These are phyloP conservation scores for Colinus virginianus DNA, from an alignment of 2,113 vertebrate species.

Conservation along the genomic window DNA sequence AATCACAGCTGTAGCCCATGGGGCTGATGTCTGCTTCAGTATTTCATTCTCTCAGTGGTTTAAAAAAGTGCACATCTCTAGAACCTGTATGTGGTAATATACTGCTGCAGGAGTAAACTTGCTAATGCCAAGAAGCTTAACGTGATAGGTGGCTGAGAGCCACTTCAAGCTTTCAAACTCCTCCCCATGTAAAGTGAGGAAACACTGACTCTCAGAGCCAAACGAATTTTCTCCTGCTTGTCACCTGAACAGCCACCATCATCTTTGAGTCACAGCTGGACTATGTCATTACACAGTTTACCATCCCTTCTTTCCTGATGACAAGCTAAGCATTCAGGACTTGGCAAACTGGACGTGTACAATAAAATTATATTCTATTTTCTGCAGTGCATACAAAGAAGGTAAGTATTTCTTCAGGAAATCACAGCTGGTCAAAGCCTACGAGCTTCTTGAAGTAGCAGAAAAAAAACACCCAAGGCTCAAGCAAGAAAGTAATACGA, in stretches of 20 bases:
- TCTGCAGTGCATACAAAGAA: slow-evolving; percentile 24
- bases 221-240: slow-evolving; percentile 60
- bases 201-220: slow-evolving; percentile 55
- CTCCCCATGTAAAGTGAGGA: background rate
- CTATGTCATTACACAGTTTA: background rate
- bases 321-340: slow-evolving; percentile 48
- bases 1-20: background rate
- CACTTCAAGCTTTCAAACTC: slow-evolving; percentile 64
- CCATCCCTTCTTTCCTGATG: background rate
- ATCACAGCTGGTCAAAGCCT: background rate
- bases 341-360: slow-evolving; percentile 31
- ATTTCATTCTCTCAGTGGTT: background rate
- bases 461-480: slow-evolving; percentile 2
- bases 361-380: slow-evolving; percentile 18
- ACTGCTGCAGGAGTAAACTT: slow-evolving; percentile 15
- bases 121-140: background rate
- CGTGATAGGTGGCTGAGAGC: slow-evolving; percentile 25
- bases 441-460: background rate
- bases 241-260: slow-evolving; percentile 15
- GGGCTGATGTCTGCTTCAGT: background rate
- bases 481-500: background rate
- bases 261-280: background rate
- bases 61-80: background rate
- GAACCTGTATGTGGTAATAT: background rate
- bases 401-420: background rate